Conservation (phyloP, 2,113 vertebrate species). For the Passer montanus region DNA sequence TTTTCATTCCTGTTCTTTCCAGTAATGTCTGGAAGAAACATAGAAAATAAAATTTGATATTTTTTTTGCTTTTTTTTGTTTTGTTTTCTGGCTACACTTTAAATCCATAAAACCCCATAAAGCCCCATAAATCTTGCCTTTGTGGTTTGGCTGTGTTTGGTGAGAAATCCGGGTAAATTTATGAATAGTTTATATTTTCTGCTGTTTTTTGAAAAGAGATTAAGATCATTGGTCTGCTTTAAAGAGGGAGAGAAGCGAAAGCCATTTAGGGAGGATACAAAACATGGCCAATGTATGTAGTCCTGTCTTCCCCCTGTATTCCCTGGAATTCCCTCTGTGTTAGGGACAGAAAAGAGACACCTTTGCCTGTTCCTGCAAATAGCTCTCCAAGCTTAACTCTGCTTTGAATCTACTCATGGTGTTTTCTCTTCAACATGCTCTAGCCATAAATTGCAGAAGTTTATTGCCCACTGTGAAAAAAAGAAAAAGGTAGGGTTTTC, state of each 20-base stretch:
- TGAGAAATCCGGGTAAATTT: background rate
- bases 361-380: background rate
- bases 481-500: background rate
- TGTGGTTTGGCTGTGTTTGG: background rate
- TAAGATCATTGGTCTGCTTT: background rate
- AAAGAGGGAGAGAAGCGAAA: background rate
- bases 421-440: background rate
- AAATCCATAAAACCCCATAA: background rate
- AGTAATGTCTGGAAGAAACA: background rate
- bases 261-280: background rate
- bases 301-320: background rate
- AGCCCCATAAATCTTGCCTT: background rate
- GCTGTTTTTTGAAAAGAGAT: background rate
- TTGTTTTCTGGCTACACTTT: background rate
- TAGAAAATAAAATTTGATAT: background rate
- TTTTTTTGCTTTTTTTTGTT: background rate
- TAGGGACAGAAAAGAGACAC: background rate
- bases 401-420: background rate
- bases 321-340: background rate
- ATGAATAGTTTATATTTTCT: background rate
- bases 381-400: background rate
- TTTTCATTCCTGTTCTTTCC: conserved; percentile 16
- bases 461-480: background rate
- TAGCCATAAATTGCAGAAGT: background rate
- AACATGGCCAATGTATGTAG: rapidly evolving